A percentile compares a stretch with the other conserved stretches of the same genome.
These are phyloP conservation scores for Carabus problematicus DNA, from an alignment of 2,888 invertebrate genomes.

Conservation along the genomic window DNA sequence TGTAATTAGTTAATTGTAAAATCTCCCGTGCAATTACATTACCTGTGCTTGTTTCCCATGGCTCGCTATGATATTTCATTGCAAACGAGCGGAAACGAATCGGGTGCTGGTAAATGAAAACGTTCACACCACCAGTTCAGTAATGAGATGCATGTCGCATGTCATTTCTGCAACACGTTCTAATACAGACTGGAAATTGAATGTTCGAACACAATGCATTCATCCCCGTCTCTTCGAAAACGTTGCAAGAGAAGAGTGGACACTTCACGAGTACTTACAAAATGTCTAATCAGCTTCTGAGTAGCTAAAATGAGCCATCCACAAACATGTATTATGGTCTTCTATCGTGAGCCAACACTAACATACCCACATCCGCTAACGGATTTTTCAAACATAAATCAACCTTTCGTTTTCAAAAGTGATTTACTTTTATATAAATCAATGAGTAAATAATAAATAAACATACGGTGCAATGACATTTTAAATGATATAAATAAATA, in stretches of 20 bases:
- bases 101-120: too few relatives aligned
- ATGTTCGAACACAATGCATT: not conserved
- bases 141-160: slow-evolving; percentile 6
- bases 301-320: slow-evolving; percentile 29
- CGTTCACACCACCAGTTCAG: not conserved
- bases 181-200: slow-evolving; percentile 8
- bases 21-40: slow-evolving; percentile 1
- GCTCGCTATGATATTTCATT: not conserved
- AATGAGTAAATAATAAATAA: too few relatives aligned
- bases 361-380: too few relatives aligned
- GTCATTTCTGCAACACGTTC: slow-evolving; percentile 7
- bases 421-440: too few relatives aligned
- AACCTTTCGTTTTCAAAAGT: too few relatives aligned
- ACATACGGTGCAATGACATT: too few relatives aligned
- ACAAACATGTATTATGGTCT: not conserved
- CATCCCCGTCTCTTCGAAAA: not conserved
- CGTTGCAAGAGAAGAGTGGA: slow-evolving; percentile 8
- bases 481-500: too few relatives aligned
- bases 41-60: slow-evolving; percentile 8
- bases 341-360: too few relatives aligned
- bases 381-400: too few relatives aligned
- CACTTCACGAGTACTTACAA: slow-evolving; percentile 21
- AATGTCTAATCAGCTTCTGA: slow-evolving; percentile 34
- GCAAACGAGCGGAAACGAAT: too few relatives aligned
- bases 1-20: not conserved